Base-by-base conservation (phyloP, 2,113 vertebrate genomes). In the Catagonus wagneri region DNA sequence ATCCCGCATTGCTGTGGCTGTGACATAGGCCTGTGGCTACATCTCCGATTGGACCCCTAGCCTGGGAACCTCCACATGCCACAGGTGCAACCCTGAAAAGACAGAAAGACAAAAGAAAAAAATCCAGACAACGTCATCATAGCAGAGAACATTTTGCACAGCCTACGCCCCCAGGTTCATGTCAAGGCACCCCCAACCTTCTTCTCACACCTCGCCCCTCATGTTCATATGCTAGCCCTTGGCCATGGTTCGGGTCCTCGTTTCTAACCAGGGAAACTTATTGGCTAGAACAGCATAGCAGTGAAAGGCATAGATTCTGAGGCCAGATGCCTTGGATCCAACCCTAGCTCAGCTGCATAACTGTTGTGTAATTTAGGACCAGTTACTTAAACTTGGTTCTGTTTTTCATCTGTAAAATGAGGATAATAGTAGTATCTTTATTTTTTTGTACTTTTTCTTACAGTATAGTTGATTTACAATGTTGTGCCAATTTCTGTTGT, bases 121-220 rank as follows among this genome's bases (percentile, higher is more conserved):
- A 66, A 34, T 39, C 7, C 6, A 16, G 88, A 56, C 23, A 63
- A 19, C 10, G 8, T 44, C 17, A 1, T 68, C 32, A 17, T 9
- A 56, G 27, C 15, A 61, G 19, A 65, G 54, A 17, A 44, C 9
- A 9, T 34, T 15, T 69, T 22, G 6, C 5, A 65, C 4, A 44
- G 7, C 0, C 12, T 20, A 0, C 1, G 1, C 44, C 22, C 36
- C 52, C 29, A 65, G 2, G 19, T 68, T 68, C 71, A 29, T 22
- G 10, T 10, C 75, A 78, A 11, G 0, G 6, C n/a, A 13, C 22
- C 7, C 1, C 2, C 29, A 68, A 12, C 44, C 52, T 32, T 65
- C 13, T 29, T 17, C 34, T 23, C 3, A 74, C 0, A 12, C 27
- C 16, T n/a, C 9, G 0, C 15, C 8, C 6, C 19, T 81, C 10